Evolutionary conservation across 2,888 invertebrate genomes (phyloP).

Genomic region (Smittia aterrima): DNA sequence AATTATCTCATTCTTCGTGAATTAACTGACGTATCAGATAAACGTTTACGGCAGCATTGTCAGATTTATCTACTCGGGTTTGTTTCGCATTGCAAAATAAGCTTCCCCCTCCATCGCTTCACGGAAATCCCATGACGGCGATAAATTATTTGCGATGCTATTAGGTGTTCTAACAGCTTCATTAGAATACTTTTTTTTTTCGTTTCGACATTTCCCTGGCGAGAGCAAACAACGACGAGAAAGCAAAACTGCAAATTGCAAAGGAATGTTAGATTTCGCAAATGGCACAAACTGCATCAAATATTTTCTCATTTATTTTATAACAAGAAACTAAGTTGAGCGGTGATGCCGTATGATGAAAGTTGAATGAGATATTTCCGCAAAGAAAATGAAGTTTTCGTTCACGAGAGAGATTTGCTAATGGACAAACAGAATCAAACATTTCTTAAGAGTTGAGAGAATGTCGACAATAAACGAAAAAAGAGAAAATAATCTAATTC

Average conservation of each 20-base stretch:
- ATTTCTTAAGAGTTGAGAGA: no score
- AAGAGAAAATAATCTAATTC: neutral
- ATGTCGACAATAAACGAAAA: neutral
- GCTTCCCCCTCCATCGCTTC: neutral
- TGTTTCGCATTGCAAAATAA: neutral
- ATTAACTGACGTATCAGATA: neutral
- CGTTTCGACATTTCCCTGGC: neutral
- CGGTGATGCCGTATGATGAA: no score
- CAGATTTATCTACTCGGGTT: constrained; percentile 11
- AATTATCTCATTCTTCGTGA: neutral
- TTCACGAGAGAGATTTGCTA: no score
- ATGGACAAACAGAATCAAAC: no score
- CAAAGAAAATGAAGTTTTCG: no score
- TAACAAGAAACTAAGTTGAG: no score
- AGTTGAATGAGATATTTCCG: no score
- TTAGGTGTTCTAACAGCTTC: neutral
- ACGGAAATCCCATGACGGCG: neutral
- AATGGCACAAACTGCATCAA: no score
- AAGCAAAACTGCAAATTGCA: no score
- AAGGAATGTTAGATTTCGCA: no score
- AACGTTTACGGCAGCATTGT: neutral
- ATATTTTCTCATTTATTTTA: no score
- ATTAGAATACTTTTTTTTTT: neutral
- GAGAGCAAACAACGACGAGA: neutral
- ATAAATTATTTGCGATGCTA: constrained; percentile 8